phyloP scores from a whole-genome alignment of 2,888 invertebrate genomes.

The Cheilosia scutellata region DNA sequence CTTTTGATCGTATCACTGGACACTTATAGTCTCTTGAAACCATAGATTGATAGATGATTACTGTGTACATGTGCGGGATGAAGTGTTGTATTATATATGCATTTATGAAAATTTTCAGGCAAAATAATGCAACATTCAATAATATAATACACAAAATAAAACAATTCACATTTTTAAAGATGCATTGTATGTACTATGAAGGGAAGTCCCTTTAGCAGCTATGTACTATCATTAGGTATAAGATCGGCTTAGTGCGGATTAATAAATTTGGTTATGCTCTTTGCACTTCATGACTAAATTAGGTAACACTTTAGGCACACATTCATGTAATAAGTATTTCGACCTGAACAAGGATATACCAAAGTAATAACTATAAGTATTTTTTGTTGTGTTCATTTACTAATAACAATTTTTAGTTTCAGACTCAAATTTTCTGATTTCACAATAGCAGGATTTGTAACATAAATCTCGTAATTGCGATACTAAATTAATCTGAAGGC shows the following conservation, averaged over 20 bases:
- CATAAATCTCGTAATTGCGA: no score
- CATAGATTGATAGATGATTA: conserved; percentile 36
- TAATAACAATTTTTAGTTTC: no score
- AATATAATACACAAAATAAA: background rate
- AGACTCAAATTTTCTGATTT: no score
- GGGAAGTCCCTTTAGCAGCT: background rate
- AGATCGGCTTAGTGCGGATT: background rate
- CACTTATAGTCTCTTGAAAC: conserved; percentile 54
- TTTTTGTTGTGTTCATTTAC: no score
- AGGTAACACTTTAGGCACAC: no score
- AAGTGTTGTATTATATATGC: conserved; percentile 51
- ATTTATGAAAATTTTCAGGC: conserved; percentile 43
- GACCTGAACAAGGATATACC: no score
- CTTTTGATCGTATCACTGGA: conserved; percentile 61
- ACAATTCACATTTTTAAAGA: background rate
- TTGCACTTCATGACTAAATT: no score
- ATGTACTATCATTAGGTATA: background rate
- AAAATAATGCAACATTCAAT: background rate
- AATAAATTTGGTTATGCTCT: no score
- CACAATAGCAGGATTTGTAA: no score
- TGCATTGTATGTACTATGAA: conserved; percentile 14
- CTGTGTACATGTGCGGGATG: conserved; percentile 58
- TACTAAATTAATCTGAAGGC: no score
- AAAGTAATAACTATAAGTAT: no score
- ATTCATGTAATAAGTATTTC: no score